Evolutionary conservation across 2,797 vertebrate genomes (phyloP).

Genomic region (Varecia variegata): DNA sequence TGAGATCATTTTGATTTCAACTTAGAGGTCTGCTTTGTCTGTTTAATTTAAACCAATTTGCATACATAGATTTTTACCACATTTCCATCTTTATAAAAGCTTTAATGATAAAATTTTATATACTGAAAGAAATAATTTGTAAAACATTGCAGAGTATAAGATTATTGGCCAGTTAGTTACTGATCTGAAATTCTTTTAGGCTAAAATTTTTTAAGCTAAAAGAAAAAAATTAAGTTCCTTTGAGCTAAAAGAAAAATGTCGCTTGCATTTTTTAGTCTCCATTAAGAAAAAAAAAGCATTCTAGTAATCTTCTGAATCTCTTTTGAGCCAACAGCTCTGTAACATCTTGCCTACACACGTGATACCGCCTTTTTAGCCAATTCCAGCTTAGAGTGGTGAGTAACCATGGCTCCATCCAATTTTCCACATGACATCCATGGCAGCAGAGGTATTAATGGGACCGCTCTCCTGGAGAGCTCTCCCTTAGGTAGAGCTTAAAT

Average conservation of each 20-base stretch:
- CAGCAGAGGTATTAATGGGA: background rate
- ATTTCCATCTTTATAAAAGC: background rate
- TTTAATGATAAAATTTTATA: background rate
- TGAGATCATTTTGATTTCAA: background rate
- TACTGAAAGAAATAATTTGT: background rate
- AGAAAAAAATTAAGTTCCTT: conserved; percentile 17
- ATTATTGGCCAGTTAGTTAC: background rate
- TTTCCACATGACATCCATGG: conserved; percentile 41
- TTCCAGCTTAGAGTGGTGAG: conserved; percentile 28
- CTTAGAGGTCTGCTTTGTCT: background rate
- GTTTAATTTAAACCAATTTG: conserved; percentile 13
- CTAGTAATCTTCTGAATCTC: background rate
- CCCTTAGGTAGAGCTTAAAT: background rate
- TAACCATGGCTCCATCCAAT: conserved; percentile 55
- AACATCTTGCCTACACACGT: conserved; percentile 4
- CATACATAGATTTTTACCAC: background rate
- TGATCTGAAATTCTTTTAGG: background rate
- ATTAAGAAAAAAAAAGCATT: background rate
- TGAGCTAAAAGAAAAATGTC: conserved; percentile 20
- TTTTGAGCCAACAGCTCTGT: conserved; percentile 22
- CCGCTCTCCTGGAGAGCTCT: background rate
- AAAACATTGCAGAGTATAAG: background rate
- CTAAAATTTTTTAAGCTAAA: conserved; percentile 19
- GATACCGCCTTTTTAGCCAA: background rate
- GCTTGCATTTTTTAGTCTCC: background rate